Evolutionary conservation across 2,888 invertebrate genomes (phyloP), one percentile per base, ranked within the genome.

Genomic region (Andrena trimmerana): DNA sequence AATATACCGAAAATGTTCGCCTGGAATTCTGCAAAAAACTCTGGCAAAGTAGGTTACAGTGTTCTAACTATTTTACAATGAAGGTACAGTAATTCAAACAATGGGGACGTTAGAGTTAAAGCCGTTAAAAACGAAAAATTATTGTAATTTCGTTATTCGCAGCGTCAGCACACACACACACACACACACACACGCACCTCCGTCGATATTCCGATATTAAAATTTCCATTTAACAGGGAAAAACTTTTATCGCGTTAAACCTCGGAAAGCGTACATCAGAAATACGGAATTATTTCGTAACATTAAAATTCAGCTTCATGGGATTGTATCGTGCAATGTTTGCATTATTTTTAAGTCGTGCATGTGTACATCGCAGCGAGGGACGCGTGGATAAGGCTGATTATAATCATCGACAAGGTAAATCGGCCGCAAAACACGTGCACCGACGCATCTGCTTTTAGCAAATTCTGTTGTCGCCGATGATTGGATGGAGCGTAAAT

Each of bases 401-500:
- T 62, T 74, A 70, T 84, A 86, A 86, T 84, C 73, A 81, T 54
- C 68, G 54, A 16, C 36, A 20, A 27, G 16, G 72, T 67, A 82
- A 85, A 81, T 75, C 77, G 79, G 72, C 77, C 78, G 65, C 78
- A 70, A 68, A 71, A 57, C 72, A 73, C 73, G 52, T 54, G 79
- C 57, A 71, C 66, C 74, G 29, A 75, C 62, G 74, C 75, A 54
- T 72, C 74, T 79, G 81, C 77, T 81, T 85, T 85, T 75, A 78
- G 79, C 77, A 73, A 86, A 88, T 88, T 81, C 79, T 78, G 79
- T 65, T 57, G 63, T 78, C 73, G 48, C 72, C 57, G 74, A 78
- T 84, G 83, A 90, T 86, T 86, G 85, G 78, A 78, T 65, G 68
- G 24, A 78, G 57, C 68, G 83, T 79, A 87, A 89, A 90, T 89